Evolutionary conservation across 2,888 invertebrate genomes (phyloP).

Genomic region (Oligia latruncula): DNA sequence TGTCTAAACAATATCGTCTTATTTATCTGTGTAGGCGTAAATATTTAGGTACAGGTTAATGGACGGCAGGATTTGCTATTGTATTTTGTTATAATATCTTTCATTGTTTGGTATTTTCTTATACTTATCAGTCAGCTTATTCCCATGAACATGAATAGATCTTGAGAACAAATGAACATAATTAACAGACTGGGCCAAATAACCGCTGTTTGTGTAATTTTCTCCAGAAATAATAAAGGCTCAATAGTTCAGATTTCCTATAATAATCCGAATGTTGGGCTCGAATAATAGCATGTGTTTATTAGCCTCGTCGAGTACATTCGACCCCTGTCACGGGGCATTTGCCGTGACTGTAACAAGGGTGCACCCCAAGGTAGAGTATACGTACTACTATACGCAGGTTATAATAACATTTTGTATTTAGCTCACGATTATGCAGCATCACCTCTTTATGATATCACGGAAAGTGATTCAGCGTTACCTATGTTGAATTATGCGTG

Average conservation of each 20-base stretch:
- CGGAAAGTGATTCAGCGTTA: constrained; percentile 12
- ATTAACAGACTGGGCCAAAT: not conserved
- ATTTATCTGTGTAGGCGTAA: not conserved
- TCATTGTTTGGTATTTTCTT: not conserved
- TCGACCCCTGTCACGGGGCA: constrained; percentile 75
- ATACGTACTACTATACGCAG: constrained; percentile 14
- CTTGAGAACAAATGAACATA: not conserved
- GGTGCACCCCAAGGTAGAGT: constrained; percentile 62
- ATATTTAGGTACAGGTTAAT: constrained; percentile 15
- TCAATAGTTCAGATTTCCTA: constrained; percentile 42
- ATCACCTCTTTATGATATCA: constrained; percentile 11
- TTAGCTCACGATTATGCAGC: constrained; percentile 21
- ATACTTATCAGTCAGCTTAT: not conserved
- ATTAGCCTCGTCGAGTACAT: constrained; percentile 68
- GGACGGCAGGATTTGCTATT: not conserved
- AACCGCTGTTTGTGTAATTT: not conserved
- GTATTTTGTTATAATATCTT: not conserved
- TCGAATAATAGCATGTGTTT: constrained; percentile 71
- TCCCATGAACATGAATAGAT: not conserved
- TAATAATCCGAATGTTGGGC: constrained; percentile 53
- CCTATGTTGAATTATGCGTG: constrained; percentile 8
- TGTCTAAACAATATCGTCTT: constrained; percentile 1
- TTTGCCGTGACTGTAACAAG: constrained; percentile 71
- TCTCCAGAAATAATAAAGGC: constrained; percentile 18
- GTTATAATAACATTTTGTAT: constrained; percentile 43